Percentiles rank a stretch among this genome's conserved stretches.
Evolutionary conservation across 2,888 invertebrate species (phyloP).

Genomic region (Drosophila dives): DNA sequence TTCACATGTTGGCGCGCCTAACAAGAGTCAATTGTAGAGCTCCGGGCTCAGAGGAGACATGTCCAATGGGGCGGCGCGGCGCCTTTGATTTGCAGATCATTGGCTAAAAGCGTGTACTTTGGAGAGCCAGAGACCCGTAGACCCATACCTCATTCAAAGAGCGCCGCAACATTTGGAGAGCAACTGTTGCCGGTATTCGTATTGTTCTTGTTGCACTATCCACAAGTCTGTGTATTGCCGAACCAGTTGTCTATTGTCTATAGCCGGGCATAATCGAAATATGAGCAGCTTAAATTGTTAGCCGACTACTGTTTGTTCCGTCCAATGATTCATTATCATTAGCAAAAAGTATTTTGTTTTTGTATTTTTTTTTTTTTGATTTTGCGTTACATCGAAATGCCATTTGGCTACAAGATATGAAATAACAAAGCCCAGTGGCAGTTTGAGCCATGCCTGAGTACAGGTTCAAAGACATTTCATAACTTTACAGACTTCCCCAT

Average conservation of each 20-base stretch:
- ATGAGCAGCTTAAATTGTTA: slow-evolving; percentile 65
- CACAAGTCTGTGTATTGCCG: slow-evolving; percentile 18
- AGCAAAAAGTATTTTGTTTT: slow-evolving; percentile 55
- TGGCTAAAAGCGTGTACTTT: slow-evolving; percentile 72
- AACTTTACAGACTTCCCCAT: background rate
- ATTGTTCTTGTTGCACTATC: slow-evolving; percentile 48
- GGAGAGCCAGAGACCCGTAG: slow-evolving; percentile 38
- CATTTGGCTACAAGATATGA: slow-evolving; percentile 48
- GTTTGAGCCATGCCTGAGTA: slow-evolving; percentile 13
- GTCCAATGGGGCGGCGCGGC: slow-evolving; percentile 63
- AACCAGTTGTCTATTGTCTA: slow-evolving; percentile 50
- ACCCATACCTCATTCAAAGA: slow-evolving; percentile 53
- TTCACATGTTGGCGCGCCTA: slow-evolving; percentile 64
- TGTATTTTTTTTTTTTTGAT: slow-evolving; percentile 8
- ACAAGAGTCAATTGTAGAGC: slow-evolving; percentile 72
- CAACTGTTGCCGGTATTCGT: slow-evolving; percentile 15
- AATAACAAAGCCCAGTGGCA: slow-evolving; percentile 48
- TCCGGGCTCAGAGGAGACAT: slow-evolving; percentile 46
- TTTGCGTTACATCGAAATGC: slow-evolving; percentile 64
- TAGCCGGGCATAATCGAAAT: slow-evolving; percentile 53
- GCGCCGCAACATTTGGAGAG: slow-evolving; percentile 57
- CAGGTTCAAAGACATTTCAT: slow-evolving; percentile 24
- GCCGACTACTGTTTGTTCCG: slow-evolving; percentile 69
- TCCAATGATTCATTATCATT: slow-evolving; percentile 62
- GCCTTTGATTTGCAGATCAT: slow-evolving; percentile 80